Percentiles rank a stretch among this genome's conserved stretches.
These are phyloP conservation scores for Bombus superbus DNA, from an alignment of 1,140 invertebrate genomes.

Conservation along the genomic window DNA sequence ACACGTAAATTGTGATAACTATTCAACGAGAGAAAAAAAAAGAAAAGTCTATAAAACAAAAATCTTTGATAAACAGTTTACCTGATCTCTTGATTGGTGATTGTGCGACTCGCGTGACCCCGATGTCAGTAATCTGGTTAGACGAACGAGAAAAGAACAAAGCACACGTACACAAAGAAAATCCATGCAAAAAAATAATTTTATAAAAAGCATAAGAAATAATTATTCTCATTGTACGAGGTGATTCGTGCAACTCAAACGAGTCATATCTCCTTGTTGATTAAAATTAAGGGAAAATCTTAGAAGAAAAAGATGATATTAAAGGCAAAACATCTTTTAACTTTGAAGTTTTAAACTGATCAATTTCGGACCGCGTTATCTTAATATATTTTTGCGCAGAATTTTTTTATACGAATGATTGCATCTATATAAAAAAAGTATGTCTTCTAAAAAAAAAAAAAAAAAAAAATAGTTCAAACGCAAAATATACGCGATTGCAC, in stretches of 20 bases:
- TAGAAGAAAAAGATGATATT: too few relatives aligned
- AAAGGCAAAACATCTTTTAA: background rate
- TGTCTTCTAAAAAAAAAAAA: too few relatives aligned
- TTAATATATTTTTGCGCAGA: too few relatives aligned
- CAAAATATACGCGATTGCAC: too few relatives aligned
- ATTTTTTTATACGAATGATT: too few relatives aligned
- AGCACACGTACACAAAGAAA: conserved; percentile 54
- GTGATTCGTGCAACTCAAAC: too few relatives aligned
- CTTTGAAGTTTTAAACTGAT: background rate
- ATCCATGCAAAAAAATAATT: conserved; percentile 57
- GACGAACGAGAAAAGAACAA: conserved; percentile 53
- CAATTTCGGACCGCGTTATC: too few relatives aligned
- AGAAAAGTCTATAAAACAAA: background rate
- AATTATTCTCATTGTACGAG: conserved; percentile 1
- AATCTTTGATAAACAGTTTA: conserved; percentile 31
- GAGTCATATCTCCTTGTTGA: background rate
- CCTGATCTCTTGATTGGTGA: conserved; percentile 60
- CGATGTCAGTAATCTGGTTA: conserved; percentile 79
- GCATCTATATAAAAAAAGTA: too few relatives aligned
- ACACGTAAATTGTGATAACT: background rate
- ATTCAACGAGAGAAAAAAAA: too few relatives aligned
- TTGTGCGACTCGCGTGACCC: conserved; percentile 57
- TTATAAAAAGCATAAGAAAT: conserved; percentile 20
- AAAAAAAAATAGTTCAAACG: too few relatives aligned
- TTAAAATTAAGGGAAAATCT: background rate